Conservation (phyloP, 2,113 vertebrate genomes). For the human region GRCh38 chrX:6211001-6211500, state of each 20-base stretch:
- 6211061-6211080: rapidly evolving
- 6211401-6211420: rapidly evolving
- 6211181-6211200: not conserved
- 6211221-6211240: not conserved
- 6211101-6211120: not conserved
- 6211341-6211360: too few relatives aligned
- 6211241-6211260: not conserved
- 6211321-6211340: too few relatives aligned
- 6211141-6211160: not conserved
- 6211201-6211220: not conserved
- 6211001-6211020: rapidly evolving
- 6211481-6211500: not conserved
- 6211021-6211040: rapidly evolving
- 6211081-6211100: rapidly evolving
- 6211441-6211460: rapidly evolving
- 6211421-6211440: not conserved
- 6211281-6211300: not conserved
- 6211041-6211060: rapidly evolving
- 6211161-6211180: not conserved
- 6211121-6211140: not conserved
- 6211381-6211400: not conserved
- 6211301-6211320: not conserved
- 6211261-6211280: rapidly evolving
- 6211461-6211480: rapidly evolving
- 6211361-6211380: not conserved